phyloP scores from a whole-genome alignment of 2,888 invertebrate genomes.

The Aleiodes leptofemur region DNA sequence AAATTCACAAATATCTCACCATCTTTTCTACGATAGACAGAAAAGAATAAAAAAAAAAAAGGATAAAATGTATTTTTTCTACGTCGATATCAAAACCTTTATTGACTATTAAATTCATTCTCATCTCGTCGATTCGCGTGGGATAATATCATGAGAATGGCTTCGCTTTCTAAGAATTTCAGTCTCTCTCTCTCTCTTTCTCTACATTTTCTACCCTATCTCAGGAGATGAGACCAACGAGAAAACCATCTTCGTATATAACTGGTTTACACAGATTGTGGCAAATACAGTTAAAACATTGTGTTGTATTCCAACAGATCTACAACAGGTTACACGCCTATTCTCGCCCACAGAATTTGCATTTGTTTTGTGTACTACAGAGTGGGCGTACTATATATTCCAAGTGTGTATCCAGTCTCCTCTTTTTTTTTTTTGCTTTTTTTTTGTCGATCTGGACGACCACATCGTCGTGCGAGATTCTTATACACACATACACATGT shows the following conservation, averaged over 20 bases:
- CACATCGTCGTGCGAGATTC: not conserved
- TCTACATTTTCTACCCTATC: constrained; percentile 21
- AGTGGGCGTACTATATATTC: constrained; percentile 42
- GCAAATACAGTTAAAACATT: constrained; percentile 41
- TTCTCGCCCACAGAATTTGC: constrained; percentile 53
- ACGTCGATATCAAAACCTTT: not conserved
- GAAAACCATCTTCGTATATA: constrained; percentile 39
- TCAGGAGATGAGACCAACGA: not conserved
- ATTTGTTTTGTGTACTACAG: constrained; percentile 45
- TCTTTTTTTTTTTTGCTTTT: not conserved
- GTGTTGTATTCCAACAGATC: constrained; percentile 42
- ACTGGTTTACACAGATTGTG: constrained; percentile 47
- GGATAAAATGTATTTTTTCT: not conserved
- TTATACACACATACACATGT: constrained; percentile 18
- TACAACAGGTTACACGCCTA: constrained; percentile 62
- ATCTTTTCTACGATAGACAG: not conserved
- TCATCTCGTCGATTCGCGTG: constrained; percentile 35
- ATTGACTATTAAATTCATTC: constrained; percentile 34
- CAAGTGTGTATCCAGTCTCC: constrained; percentile 23
- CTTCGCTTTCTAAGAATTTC: constrained; percentile 35
- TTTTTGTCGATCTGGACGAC: not conserved
- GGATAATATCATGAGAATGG: constrained; percentile 38
- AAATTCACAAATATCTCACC: not conserved
- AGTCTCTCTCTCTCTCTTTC: not conserved
- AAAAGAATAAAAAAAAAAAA: not conserved